phyloP scores from a whole-genome alignment of 2,797 vertebrate species.

The Lycodopsis pacificus region DNA sequence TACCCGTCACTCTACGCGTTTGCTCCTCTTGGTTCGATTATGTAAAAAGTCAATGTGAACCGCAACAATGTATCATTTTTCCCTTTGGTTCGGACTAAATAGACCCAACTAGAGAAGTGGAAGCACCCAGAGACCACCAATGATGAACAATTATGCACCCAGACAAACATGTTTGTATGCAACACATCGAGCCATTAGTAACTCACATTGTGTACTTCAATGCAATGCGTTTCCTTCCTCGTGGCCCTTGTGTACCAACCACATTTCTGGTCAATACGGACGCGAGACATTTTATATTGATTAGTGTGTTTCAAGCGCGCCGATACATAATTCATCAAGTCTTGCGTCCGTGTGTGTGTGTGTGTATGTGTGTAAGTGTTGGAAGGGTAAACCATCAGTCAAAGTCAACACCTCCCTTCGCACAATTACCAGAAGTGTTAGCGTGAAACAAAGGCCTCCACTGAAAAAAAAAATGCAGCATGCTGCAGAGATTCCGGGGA shows the following conservation, averaged over 20 bases:
- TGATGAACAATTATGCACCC: background rate
- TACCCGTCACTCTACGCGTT: background rate
- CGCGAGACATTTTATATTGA: conserved; percentile 66
- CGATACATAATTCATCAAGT: conserved; percentile 64
- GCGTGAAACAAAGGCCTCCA: conserved; percentile 37
- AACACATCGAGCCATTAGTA: conserved; percentile 6
- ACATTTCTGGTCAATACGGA: conserved; percentile 50
- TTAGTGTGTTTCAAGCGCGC: conserved; percentile 59
- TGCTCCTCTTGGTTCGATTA: background rate
- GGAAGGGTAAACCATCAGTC: conserved; percentile 55
- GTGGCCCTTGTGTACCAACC: background rate
- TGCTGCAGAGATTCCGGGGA: conserved; percentile 15
- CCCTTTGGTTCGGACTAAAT: background rate
- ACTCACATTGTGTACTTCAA: background rate
- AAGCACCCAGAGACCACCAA: background rate
- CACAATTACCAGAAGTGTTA: conserved; percentile 35
- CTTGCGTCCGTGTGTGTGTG: background rate
- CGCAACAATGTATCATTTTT: background rate
- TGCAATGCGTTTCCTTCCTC: conserved; percentile 5
- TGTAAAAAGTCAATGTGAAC: background rate
- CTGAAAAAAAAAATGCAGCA: conserved; percentile 29
- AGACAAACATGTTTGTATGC: background rate
- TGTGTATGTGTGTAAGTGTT: background rate
- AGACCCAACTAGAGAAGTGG: background rate
- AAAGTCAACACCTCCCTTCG: conserved; percentile 58